A percentile compares a stretch with the other conserved stretches of the same genome.
These are phyloP conservation scores for Oasisia sp. DNA, from an alignment of 2,888 invertebrate genomes.

Conservation along the genomic window DNA sequence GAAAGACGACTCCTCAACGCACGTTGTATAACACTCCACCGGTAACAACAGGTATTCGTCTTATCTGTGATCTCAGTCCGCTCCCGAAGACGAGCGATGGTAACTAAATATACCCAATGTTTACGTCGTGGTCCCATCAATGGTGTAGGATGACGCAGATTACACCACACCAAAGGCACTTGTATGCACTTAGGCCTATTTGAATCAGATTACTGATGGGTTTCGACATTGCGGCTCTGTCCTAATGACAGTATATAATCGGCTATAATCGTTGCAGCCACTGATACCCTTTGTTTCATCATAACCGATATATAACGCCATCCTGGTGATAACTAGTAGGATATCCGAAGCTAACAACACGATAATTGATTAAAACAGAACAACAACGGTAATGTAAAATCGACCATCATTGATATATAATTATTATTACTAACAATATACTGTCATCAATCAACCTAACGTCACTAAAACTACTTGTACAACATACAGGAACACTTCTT, in stretches of 20 bases:
- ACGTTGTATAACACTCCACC: neutral
- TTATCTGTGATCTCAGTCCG: neutral
- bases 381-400: too few relatives aligned
- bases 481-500: too few relatives aligned
- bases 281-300: neutral
- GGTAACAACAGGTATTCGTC: neutral
- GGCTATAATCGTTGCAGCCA: neutral
- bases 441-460: too few relatives aligned
- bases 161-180: neutral
- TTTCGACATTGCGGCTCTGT: neutral
- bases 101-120: neutral
- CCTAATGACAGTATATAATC: neutral
- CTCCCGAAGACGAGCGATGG: neutral
- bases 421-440: too few relatives aligned
- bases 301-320: neutral
- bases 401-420: too few relatives aligned
- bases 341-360: neutral
- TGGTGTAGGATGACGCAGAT: neutral
- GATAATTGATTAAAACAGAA: too few relatives aligned
- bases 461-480: too few relatives aligned
- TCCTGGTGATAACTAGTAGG: neutral
- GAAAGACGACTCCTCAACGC: neutral
- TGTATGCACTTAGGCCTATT: neutral
- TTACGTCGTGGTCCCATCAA: neutral
- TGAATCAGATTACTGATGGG: neutral